Evolutionary conservation across 2,797 vertebrate genomes (phyloP), one percentile per base, ranked within the genome.

Genomic region (Numenius phaeopus): DNA sequence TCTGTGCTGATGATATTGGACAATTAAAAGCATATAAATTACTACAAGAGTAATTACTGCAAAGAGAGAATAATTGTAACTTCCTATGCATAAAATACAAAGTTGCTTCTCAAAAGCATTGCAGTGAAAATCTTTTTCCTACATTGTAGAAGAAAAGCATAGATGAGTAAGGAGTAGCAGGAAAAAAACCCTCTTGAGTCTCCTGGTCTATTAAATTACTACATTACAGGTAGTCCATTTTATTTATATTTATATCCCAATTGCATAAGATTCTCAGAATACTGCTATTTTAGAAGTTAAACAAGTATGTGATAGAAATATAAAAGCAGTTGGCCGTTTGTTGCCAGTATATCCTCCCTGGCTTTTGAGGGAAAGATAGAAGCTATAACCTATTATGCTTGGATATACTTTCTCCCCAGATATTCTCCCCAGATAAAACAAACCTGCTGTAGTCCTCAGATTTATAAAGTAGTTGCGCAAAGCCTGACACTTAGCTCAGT

Each of bases 1-100:
- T 95, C 34, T 89, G 2, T 82, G 52, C 87, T 97, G 90, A 82
- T 72, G 72, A 34, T 89, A 85, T 8, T 85, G 66, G 44, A 77
- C 86, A 91, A 85, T 95, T 95, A 89, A 96, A 97, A 95, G 57
- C 23, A 4, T 94, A 76, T 89, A 84, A 93, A 89, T 90, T 90
- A 8, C 44, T 88, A 20, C 54, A 76, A 54, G 44, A 62, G 13
- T 90, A 84, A 90, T 90, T 92, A 66, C 54, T 84, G 19, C 12
- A 49, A 87, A 77, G 47, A 58, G 40, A 87, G 54, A 77, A 52
- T 7, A 34, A 77, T 54, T 20, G 4, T 80, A 80, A 85, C 27
- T 84, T 94, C 20, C 37, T 80, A 0, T 70, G 40, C 6, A 8
- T 64, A 62, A 65, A 90, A 88, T n/a, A 27, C 9, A 22, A 46